Base-by-base conservation (phyloP, 2,113 vertebrate genomes). In the Brachypodius melanocephalos region DNA sequence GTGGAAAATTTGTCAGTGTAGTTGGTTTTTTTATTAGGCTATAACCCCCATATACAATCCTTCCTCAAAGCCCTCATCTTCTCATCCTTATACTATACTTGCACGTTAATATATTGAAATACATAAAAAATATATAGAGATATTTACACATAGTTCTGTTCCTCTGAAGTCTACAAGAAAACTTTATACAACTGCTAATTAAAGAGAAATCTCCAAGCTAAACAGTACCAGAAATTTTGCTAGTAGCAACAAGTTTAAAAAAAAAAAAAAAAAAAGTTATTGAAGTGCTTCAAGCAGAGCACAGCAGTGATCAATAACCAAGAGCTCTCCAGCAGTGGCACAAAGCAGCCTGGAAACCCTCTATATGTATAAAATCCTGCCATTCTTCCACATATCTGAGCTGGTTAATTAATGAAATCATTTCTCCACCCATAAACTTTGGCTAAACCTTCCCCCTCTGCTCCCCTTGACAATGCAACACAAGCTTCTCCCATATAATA, bases 401-500 rank as follows among this genome's bases (percentile, higher is more conserved):
- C 58, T 83, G 46, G 62, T 54, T 94, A 92, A 96, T 94, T 76
- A 69, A 88, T 83, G 71, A 95, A 97, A 93, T 95, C 81, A 89
- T 34, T 85, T 52, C 88, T 78, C 94, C 89, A 92, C 78, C 91
- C 88, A 95, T 95, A 85, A 96, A 93, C 93, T 96, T 87, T 90
- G 93, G 93, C 94, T 93, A 88, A 95, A 94, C 71, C 55, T 85
- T 82, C 57, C 34, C 61, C 12, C 40, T 71, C 58, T n/a, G 34
- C 42, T 80, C 21, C 38, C 46, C 72, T 31, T 68, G 46, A 12
- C 76, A 52, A 20, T 29, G 55, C 55, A 69, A 20, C 6, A 45
- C 34, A 79, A 66, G 18, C 34, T 66, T 57, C 77, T 45, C 9
- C 69, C 38, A 12, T 0, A 36, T 3, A 42, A 6, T 5, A 32